Evolutionary conservation across 2,797 vertebrate genomes (phyloP).

Genomic region (Australoheros facetus): DNA sequence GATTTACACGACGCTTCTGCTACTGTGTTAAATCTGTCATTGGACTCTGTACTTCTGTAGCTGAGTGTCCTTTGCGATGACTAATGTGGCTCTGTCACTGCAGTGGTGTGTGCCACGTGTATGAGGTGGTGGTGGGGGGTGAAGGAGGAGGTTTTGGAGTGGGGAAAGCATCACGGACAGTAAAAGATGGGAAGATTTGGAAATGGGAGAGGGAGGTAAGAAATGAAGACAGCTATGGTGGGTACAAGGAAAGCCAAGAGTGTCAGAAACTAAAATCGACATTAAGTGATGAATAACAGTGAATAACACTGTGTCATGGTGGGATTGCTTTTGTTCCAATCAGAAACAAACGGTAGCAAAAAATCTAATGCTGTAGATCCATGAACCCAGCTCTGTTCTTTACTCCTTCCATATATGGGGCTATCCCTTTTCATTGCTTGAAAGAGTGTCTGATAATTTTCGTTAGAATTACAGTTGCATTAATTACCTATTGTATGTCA

Average conservation of each 20-base stretch:
- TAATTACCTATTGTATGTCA: constrained; percentile 46
- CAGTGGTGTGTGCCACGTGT: constrained; percentile 69
- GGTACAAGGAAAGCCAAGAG: background rate
- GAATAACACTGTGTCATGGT: background rate
- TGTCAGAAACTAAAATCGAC: background rate
- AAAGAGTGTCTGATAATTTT: constrained; percentile 47
- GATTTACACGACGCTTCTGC: constrained; percentile 58
- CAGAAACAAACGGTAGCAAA: background rate
- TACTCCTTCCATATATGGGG: background rate
- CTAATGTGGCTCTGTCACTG: constrained; percentile 75
- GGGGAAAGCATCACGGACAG: constrained; percentile 10
- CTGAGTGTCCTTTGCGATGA: constrained; percentile 74
- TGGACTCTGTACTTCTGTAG: constrained; percentile 57
- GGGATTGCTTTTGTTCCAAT: background rate
- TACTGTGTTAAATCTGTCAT: constrained; percentile 44
- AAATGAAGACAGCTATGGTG: background rate
- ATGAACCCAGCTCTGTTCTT: background rate
- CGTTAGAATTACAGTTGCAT: constrained; percentile 51
- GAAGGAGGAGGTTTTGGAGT: background rate
- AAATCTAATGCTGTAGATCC: background rate
- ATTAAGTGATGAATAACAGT: background rate
- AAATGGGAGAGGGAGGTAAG: constrained; percentile 11
- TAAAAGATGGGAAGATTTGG: constrained; percentile 22
- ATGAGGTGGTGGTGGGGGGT: constrained; percentile 8
- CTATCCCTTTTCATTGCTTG: constrained; percentile 29